Evolutionary conservation across 2,888 invertebrate species (phyloP), one percentile per base, ranked within the genome.

Genomic region (Ceriagrion tenellum): DNA sequence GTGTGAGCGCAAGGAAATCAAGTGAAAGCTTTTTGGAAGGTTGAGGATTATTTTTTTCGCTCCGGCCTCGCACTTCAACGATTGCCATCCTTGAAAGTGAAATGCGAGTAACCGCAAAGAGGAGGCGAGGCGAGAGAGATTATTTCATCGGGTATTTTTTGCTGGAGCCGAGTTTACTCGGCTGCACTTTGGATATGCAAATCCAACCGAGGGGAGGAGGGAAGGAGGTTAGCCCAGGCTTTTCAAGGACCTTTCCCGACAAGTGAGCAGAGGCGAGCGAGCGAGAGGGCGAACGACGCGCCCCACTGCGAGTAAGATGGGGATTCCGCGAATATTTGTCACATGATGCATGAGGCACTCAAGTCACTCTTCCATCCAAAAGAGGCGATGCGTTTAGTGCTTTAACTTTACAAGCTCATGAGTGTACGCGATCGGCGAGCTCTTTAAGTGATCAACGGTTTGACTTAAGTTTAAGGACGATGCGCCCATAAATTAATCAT

Each of bases 81-180:
- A 35, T 35, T 81, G 12, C 81, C 81, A 81, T 81, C 81, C 81
- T 81, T 81, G 81, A 81, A 81, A 81, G 81, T 81, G 35, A 81
- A 81, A 81, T 81, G 81, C 30, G 81, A 35, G 30, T 18, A 81
- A 81, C 30, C 35, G 81, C 26, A 81, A n/a, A n/a, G n/a, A n/a
- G 81, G 81, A 30, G 30, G 30, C 8, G 47, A 8, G 6, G 69
- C 0, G 35, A 16, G 81, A 1, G n/a, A 35, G 35, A 35, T 81
- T 35, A 35, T 30, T 26, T 81, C 81, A 81, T 81, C 81, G 35
- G 81, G 35, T n/a, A 59, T 59, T 59, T 69, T 69, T 35, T 81
- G 13, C 16, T 16, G 35, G 35, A 26, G 26, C 81, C 81, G 81
- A 12, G 18, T 18, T 18, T 35, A 81, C 35, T 13, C 35, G 26